Percentiles rank a stretch among this genome's conserved stretches.
Evolutionary conservation across 1,140 invertebrate species (phyloP).

Genomic region (Caenorhabditis remanei): DNA sequence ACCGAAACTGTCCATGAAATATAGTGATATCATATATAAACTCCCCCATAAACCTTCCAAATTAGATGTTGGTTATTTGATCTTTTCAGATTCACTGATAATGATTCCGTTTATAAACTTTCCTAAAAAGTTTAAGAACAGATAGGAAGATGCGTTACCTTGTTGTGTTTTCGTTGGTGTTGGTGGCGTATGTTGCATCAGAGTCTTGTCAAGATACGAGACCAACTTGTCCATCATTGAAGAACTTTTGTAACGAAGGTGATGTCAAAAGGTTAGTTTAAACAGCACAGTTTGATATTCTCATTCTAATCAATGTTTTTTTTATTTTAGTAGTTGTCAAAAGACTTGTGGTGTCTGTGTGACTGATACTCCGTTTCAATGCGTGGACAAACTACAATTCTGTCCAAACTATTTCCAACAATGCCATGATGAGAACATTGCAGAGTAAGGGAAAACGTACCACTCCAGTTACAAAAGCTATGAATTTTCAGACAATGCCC

Average conservation of each 20-base stretch:
- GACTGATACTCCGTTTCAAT: background rate
- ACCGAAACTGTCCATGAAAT: constrained; percentile 4
- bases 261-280: background rate
- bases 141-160: background rate
- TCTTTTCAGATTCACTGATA: background rate
- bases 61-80: background rate
- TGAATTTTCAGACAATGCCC: constrained; percentile 19
- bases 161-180: background rate
- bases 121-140: background rate
- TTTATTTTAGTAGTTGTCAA: background rate
- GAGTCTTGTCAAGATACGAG: background rate
- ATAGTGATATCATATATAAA: background rate
- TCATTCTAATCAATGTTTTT: background rate
- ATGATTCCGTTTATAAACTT: background rate
- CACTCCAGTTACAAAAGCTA: background rate
- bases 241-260: background rate
- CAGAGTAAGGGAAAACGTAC: background rate
- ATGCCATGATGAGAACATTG: constrained; percentile 15
- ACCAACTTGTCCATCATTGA: background rate
- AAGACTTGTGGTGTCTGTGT: constrained; percentile 20
- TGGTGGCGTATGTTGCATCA: background rate
- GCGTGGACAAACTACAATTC: background rate
- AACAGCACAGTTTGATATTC: background rate
- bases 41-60: background rate
- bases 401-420: background rate